phyloP scores from a whole-genome alignment of 2,797 vertebrate genomes.

The Xyrichtys novacula region DNA sequence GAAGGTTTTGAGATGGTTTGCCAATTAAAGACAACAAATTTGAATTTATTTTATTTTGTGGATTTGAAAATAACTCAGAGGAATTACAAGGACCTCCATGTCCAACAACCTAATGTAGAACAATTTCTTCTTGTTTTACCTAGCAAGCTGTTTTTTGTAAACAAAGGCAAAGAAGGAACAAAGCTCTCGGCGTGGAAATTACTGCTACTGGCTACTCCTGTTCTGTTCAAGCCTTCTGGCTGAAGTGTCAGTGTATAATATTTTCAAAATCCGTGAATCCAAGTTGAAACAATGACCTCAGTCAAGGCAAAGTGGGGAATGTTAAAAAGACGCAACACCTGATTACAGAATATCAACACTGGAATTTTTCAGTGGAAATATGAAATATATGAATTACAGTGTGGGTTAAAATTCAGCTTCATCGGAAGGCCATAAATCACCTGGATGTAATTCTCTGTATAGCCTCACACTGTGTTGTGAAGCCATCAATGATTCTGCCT shows the following conservation, averaged over 20 bases:
- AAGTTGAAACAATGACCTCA: not conserved
- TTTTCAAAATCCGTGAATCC: constrained; percentile 1
- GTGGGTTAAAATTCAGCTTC: not conserved
- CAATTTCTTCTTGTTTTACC: no score
- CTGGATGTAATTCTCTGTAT: constrained; percentile 3
- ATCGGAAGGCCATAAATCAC: not conserved
- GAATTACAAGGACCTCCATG: no score
- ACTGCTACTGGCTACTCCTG: no score
- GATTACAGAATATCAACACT: not conserved
- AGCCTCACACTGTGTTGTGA: not conserved
- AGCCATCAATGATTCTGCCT: constrained; percentile 1
- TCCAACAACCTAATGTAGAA: no score
- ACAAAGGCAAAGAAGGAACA: no score
- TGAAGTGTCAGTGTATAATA: not conserved
- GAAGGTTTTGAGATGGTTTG: not conserved
- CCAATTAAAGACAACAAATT: no score
- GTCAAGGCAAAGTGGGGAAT: not conserved
- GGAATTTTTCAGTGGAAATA: not conserved
- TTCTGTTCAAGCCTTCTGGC: not conserved
- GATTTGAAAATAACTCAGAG: no score
- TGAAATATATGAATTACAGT: not conserved
- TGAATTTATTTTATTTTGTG: no score
- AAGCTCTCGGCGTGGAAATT: not conserved
- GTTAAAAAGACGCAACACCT: not conserved
- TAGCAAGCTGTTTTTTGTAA: no score